Evolutionary conservation across 2,113 vertebrate species (phyloP).

Genomic region (Struthio camelus): DNA sequence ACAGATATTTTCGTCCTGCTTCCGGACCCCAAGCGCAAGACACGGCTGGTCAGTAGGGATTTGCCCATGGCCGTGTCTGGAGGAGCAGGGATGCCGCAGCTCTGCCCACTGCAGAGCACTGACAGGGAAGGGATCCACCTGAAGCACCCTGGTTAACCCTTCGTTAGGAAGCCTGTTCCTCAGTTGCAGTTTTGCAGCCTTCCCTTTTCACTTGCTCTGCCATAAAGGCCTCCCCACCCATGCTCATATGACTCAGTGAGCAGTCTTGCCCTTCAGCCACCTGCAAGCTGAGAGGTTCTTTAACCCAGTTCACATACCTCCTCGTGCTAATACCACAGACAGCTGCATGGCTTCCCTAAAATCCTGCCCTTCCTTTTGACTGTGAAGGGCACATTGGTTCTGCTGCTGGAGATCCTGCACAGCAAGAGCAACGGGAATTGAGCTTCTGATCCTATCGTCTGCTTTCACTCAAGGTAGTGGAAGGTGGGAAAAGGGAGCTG

Average conservation of each 20-base stretch:
- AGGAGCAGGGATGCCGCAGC: too few relatives aligned
- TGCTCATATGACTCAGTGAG: background rate
- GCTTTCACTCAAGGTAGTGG: background rate
- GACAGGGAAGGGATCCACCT: background rate
- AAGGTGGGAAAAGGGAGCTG: background rate
- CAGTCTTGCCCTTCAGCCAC: background rate
- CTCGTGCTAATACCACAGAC: background rate
- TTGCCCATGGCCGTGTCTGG: background rate
- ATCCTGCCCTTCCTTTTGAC: background rate
- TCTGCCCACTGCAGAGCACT: too few relatives aligned
- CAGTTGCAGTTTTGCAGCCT: too few relatives aligned
- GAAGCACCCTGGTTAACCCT: too few relatives aligned
- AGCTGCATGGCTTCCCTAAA: background rate
- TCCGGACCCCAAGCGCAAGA: background rate
- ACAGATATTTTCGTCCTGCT: background rate
- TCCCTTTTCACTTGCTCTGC: too few relatives aligned
- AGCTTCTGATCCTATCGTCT: background rate
- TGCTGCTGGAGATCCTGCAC: background rate
- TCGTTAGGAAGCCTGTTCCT: too few relatives aligned
- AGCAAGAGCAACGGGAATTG: background rate
- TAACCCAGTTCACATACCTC: background rate
- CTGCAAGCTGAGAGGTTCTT: background rate
- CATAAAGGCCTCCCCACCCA: background rate
- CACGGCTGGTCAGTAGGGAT: background rate
- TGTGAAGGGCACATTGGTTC: background rate